Evolutionary conservation across 2,797 vertebrate species (phyloP).

Genomic region (Okamejei kenojei): DNA sequence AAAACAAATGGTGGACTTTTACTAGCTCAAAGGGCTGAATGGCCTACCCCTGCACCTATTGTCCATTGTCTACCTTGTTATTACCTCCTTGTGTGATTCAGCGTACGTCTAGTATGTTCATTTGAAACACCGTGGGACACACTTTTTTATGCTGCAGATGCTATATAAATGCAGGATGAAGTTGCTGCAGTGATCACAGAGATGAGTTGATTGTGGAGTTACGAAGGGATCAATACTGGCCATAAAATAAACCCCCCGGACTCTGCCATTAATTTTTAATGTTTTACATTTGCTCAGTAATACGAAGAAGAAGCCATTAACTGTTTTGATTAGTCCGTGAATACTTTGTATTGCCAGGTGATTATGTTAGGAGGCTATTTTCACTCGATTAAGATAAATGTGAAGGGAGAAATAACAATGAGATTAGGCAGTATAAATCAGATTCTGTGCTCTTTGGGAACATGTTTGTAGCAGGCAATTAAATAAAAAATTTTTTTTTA

Average conservation of each 20-base stretch:
- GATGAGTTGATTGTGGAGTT: background rate
- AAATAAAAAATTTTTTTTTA: background rate
- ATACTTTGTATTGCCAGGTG: background rate
- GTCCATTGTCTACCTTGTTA: too few species aligned
- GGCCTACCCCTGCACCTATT: too few species aligned
- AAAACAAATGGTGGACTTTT: too few species aligned
- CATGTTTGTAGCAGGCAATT: background rate
- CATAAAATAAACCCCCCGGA: background rate
- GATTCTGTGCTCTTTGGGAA: background rate
- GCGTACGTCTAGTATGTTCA: background rate
- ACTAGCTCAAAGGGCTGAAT: too few species aligned
- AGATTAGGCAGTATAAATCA: slow-evolving; percentile 8
- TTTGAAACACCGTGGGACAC: too few species aligned
- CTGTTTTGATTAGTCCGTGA: background rate
- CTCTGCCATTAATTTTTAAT: slow-evolving; percentile 6
- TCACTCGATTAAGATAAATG: slow-evolving; percentile 3
- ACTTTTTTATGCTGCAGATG: background rate
- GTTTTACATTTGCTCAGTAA: slow-evolving; percentile 21
- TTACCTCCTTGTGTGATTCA: background rate
- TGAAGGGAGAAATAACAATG: slow-evolving; percentile 18
- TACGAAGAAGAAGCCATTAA: slow-evolving; percentile 4
- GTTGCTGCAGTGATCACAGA: background rate
- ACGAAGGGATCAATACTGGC: background rate
- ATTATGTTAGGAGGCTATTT: background rate
- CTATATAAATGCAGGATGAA: background rate